A percentile compares a stretch with the other conserved stretches of the same genome.
Evolutionary conservation across 2,888 invertebrate genomes (phyloP).

Genomic region (Fabriciana adippe): DNA sequence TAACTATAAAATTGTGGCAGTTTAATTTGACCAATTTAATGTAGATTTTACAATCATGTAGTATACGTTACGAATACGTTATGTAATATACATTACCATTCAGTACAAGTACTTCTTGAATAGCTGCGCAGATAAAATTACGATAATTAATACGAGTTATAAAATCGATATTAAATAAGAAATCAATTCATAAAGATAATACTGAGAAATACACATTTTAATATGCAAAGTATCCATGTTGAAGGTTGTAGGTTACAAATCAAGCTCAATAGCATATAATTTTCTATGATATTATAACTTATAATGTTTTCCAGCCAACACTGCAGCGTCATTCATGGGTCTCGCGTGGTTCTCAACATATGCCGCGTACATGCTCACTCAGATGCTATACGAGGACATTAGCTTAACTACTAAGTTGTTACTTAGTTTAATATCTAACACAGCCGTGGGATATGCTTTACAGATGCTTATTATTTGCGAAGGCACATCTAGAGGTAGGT

Average conservation of each 20-base stretch:
- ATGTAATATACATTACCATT: too few species aligned
- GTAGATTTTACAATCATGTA: too few species aligned
- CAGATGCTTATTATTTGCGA: slow-evolving; percentile 89
- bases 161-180: too few species aligned
- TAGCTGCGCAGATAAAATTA: too few species aligned
- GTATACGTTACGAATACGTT: too few species aligned
- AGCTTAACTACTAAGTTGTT: slow-evolving; percentile 82
- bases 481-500: slow-evolving; percentile 85
- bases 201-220: too few species aligned
- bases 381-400: slow-evolving; percentile 85
- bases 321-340: slow-evolving; percentile 90
- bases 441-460: slow-evolving; percentile 91
- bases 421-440: slow-evolving; percentile 87
- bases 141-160: too few species aligned
- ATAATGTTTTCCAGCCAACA: slow-evolving; percentile 84
- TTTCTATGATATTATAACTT: slow-evolving; percentile 2
- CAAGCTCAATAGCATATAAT: slow-evolving; percentile 4
- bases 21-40: too few species aligned
- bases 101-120: too few species aligned
- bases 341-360: slow-evolving; percentile 90
- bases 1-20: too few species aligned
- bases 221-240: neutral
- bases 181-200: too few species aligned
- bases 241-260: neutral
- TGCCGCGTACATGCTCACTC: slow-evolving; percentile 88